Evolutionary conservation across 2,113 vertebrate species (phyloP), one percentile per base, ranked within the genome.

Genomic region (Symphodus melops): DNA sequence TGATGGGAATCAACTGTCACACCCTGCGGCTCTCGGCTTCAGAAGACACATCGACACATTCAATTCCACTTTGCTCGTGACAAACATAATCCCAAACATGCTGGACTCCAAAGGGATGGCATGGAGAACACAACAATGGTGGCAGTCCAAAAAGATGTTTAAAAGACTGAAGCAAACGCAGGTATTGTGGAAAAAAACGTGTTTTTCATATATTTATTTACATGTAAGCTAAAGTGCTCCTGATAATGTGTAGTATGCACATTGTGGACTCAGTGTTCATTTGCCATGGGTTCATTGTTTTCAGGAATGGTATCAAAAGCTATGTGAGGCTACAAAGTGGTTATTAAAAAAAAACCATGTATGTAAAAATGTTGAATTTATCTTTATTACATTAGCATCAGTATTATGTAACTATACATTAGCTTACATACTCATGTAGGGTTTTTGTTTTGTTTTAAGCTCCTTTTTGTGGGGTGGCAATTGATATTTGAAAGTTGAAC

Each of bases 71-170:
- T 68, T 76, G 33, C 37, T 48, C 16, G 37, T 46, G 44, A 68
- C 60, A 56, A 68, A 82, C 58, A 17, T 44, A 48, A 83, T 79
- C 68, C 65, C 56, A 58, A 84, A 74, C 72, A 73, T 25, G 20
- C 25, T 1, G 19, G 48, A 11, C 73, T 73, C 57, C 70, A 68
- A 74, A 84, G 60, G 6, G 12, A 1, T 37, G 20, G 20, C 3
- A 7, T 0, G 0, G 11, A 23, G 19, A 68, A 61, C 56, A 28
- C 4, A 12, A 37, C 54, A 16, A 20, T 77, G 72, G 48, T 69
- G 39, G 12, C 12, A 16, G 17, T 78, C 69, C 75, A 81, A 41
- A 33, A 79, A 70, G n/a, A 57, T 49, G 57, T 79, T 76, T 81
- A 46, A 60, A 44, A 77, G 25, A 58, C 39, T 1, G 21, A n/a